A percentile compares a stretch with the other conserved stretches of the same genome.
Conservation (phyloP, 2,113 vertebrate species). For the Chlamydotis undulata region DNA sequence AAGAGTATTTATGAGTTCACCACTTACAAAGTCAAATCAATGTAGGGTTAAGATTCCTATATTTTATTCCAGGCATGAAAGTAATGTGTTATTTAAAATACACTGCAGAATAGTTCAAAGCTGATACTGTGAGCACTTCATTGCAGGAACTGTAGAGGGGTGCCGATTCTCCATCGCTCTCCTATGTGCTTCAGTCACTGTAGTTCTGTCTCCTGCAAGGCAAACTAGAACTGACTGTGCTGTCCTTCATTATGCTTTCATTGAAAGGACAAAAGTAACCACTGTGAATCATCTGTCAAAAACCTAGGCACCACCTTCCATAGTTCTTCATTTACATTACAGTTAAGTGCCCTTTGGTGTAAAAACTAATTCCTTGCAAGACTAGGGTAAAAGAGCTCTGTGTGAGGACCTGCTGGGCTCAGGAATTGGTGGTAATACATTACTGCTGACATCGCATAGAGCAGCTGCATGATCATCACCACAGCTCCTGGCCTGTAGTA, state of each 20-base stretch:
- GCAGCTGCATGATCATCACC: background rate
- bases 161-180: background rate
- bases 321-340: background rate
- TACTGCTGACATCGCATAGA: background rate
- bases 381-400: background rate
- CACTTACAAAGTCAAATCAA: background rate
- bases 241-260: background rate
- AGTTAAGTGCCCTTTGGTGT: background rate
- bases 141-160: constrained; percentile 1
- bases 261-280: constrained; percentile 11
- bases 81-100: background rate
- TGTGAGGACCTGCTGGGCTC: background rate
- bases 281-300: constrained; percentile 21
- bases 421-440: background rate
- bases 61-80: background rate
- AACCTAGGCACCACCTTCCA: background rate
- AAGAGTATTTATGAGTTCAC: background rate
- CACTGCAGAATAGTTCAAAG: background rate
- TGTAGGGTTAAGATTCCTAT: background rate
- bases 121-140: background rate
- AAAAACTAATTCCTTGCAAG: background rate
- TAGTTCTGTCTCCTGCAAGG: constrained; percentile 1
- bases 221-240: background rate
- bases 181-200: background rate
- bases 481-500: background rate